Evolutionary conservation across 2,888 invertebrate genomes (phyloP).

Genomic region (Fragum whitleyi): DNA sequence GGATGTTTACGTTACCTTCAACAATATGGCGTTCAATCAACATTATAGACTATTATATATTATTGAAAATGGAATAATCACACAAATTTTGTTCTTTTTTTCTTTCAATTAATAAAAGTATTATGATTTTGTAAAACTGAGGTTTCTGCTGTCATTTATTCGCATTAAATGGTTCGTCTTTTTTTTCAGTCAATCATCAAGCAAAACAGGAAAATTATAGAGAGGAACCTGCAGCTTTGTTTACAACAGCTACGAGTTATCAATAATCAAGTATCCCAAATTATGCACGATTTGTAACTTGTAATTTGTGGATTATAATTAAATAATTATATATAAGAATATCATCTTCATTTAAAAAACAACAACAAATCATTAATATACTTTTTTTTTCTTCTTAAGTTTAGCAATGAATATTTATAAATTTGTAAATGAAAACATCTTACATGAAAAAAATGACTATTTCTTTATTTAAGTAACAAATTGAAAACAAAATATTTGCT

Average conservation of each 20-base stretch:
- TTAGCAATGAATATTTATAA: background rate
- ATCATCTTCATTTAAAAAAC: background rate
- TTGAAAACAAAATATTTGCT: constrained; percentile 4
- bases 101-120: constrained; percentile 4
- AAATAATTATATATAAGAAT: background rate
- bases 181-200: constrained; percentile 4
- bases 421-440: constrained; percentile 1
- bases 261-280: background rate
- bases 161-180: background rate
- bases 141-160: constrained; percentile 4
- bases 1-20: constrained; percentile 4
- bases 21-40: constrained; percentile 4
- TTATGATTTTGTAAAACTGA: constrained; percentile 4
- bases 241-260: background rate
- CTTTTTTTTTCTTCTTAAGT: background rate
- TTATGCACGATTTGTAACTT: background rate
- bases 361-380: background rate
- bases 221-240: background rate
- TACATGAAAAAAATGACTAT: constrained; percentile 2
- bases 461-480: background rate
- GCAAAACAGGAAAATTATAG: background rate
- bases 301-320: background rate
- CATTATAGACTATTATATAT: background rate
- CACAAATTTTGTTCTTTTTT: constrained; percentile 3
- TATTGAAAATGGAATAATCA: background rate